These are phyloP conservation scores for Linnaemya tessellans DNA, from an alignment of 2,888 invertebrate genomes.

Conservation along the genomic window DNA sequence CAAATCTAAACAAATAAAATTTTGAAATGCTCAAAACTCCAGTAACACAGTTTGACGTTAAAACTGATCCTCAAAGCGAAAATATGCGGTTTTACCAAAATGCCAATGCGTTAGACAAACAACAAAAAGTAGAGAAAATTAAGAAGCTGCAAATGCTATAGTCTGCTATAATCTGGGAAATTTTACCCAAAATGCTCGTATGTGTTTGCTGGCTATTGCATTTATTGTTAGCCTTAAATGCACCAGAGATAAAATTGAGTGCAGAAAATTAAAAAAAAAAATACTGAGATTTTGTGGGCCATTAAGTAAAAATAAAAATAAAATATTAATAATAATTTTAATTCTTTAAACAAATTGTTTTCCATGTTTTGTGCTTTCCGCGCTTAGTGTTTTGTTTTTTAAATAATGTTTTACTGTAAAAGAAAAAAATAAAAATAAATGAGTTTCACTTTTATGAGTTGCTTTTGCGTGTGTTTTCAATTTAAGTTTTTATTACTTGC, in stretches of 20 bases:
- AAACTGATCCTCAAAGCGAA: not conserved
- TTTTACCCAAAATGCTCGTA: not conserved
- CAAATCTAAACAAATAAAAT: slow-evolving; percentile 29
- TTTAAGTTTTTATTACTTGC: not conserved
- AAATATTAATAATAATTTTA: not conserved
- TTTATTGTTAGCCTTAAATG: too few species aligned
- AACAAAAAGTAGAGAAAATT: not conserved
- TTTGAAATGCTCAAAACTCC: slow-evolving; percentile 38
- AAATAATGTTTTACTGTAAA: not conserved
- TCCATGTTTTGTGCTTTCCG: not conserved
- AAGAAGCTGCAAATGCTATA: not conserved
- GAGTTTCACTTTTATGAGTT: slow-evolving; percentile 56
- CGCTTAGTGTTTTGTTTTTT: not conserved
- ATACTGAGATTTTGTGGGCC: too few species aligned
- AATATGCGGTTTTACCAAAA: slow-evolving; percentile 21
- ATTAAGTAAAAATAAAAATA: not conserved
- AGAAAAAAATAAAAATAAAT: not conserved
- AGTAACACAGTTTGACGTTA: slow-evolving; percentile 58
- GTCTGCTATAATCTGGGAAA: not conserved
- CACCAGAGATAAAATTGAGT: too few species aligned
- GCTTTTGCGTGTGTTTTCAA: slow-evolving; percentile 7
- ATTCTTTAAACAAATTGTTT: not conserved
- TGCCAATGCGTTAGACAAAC: not conserved
- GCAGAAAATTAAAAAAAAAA: too few species aligned
- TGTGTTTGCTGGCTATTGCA: too few species aligned